Percentiles rank a stretch among this genome's conserved stretches.
phyloP scores from a whole-genome alignment of 2,113 vertebrate genomes.

The Romanogobio albipinnatus region DNA sequence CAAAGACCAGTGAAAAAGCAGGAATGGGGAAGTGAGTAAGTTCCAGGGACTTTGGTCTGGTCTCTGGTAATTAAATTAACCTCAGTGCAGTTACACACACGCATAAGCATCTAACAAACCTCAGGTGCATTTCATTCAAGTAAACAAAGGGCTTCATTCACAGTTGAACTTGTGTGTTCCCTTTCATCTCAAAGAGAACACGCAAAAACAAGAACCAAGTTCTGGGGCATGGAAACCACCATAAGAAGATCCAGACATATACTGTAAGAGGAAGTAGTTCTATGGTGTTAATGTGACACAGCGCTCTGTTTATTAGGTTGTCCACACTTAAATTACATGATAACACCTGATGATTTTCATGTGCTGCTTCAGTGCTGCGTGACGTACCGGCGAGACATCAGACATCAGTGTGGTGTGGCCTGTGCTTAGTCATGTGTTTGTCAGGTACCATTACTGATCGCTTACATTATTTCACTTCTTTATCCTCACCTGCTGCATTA shows the following conservation, averaged over 20 bases:
- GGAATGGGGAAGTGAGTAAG: slow-evolving; percentile 33
- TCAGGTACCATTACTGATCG: background rate
- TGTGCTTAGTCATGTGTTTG: background rate
- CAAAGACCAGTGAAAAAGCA: background rate
- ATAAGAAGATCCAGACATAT: background rate
- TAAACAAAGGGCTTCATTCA: slow-evolving; percentile 14
- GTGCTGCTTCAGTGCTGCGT: background rate
- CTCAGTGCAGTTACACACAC: background rate
- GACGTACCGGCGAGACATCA: slow-evolving; percentile 12
- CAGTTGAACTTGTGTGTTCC: background rate
- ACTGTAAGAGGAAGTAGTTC: background rate
- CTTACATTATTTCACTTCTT: background rate
- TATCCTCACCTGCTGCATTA: background rate
- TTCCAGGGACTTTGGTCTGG: slow-evolving; percentile 5
- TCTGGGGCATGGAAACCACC: background rate
- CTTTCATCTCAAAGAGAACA: slow-evolving; percentile 8
- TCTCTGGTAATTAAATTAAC: slow-evolving; percentile 6
- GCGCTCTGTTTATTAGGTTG: background rate
- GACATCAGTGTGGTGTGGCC: background rate
- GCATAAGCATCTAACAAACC: background rate
- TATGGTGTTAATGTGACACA: background rate
- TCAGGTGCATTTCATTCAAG: background rate
- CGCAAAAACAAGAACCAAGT: background rate
- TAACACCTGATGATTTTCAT: background rate
- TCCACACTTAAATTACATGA: slow-evolving; percentile 12